Evolutionary conservation across 2,888 invertebrate species (phyloP).

Genomic region (Stictocephala bisonia): DNA sequence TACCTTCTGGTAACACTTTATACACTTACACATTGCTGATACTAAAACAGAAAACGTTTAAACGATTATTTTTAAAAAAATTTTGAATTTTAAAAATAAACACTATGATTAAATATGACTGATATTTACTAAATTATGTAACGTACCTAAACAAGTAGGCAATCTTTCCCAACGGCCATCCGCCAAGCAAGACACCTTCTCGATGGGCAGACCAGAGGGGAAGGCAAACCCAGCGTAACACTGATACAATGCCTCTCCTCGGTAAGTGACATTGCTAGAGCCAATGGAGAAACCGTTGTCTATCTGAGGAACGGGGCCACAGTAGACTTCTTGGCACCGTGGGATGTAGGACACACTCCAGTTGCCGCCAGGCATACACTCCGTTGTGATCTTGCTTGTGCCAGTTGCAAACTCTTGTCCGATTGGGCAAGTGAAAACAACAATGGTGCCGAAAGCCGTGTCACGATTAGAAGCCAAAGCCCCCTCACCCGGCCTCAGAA

Average conservation of each 20-base stretch:
- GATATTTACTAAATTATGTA: background rate
- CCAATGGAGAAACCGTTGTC: slow-evolving; percentile 97
- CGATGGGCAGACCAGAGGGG: slow-evolving; percentile 86
- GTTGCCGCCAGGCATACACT: slow-evolving; percentile 89
- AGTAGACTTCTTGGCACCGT: slow-evolving; percentile 94
- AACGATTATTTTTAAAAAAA: background rate
- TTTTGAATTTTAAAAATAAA: slow-evolving; percentile 8
- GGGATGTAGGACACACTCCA: slow-evolving; percentile 94
- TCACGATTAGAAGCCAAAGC: slow-evolving; percentile 92
- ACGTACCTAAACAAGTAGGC: slow-evolving; percentile 85
- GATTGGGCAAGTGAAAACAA: slow-evolving; percentile 91
- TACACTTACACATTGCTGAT: too few species aligned
- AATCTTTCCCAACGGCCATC: slow-evolving; percentile 94
- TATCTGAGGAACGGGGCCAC: slow-evolving; percentile 97
- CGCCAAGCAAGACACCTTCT: slow-evolving; percentile 88
- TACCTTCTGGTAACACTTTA: too few species aligned
- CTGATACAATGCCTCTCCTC: slow-evolving; percentile 93
- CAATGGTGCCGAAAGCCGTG: slow-evolving; percentile 89
- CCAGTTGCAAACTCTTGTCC: slow-evolving; percentile 96
- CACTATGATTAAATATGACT: background rate
- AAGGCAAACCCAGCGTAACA: slow-evolving; percentile 97
- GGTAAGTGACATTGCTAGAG: slow-evolving; percentile 94
- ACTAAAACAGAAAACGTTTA: background rate
- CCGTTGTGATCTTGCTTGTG: slow-evolving; percentile 82
- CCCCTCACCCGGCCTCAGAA: slow-evolving; percentile 84